phyloP scores from a whole-genome alignment of 2,113 vertebrate species.

The Notothenia coriiceps region DNA sequence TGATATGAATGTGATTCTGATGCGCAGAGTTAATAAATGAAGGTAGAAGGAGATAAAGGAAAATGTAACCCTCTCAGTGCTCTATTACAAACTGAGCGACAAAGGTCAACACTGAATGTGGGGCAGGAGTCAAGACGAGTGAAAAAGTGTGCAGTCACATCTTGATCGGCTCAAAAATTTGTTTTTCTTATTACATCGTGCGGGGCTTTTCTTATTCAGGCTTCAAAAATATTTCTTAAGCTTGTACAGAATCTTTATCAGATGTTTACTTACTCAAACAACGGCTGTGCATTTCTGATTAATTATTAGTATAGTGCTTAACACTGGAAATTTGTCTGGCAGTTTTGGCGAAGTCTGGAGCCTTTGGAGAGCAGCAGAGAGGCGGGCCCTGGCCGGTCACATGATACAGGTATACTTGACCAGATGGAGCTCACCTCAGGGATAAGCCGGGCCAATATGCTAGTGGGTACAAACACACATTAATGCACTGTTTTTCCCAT shows the following conservation, averaged over 20 bases:
- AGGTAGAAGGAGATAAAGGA: background rate
- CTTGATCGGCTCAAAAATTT: background rate
- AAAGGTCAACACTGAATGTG: constrained; percentile 35
- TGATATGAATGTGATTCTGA: constrained; percentile 3
- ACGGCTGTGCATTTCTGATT: background rate
- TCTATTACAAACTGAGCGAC: constrained; percentile 23
- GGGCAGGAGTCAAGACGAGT: background rate
- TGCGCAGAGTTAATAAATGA: constrained; percentile 17
- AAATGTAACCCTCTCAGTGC: background rate
- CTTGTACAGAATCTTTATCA: background rate
- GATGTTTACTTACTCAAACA: background rate
- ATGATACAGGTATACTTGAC: constrained; percentile 97
- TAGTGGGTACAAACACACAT: constrained; percentile 68
- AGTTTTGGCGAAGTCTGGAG: constrained; percentile 96
- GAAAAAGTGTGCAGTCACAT: background rate
- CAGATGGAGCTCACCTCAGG: constrained; percentile 99
- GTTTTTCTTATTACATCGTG: background rate
- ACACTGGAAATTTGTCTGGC: constrained; percentile 97
- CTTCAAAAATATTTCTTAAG: background rate
- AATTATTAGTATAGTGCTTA: constrained; percentile 33
- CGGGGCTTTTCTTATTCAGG: constrained; percentile 4
- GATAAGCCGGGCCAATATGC: constrained; percentile 99
- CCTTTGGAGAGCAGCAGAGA: constrained; percentile 97
- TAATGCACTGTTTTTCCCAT: too few relatives aligned
- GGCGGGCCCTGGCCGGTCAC: constrained; percentile 97